Evolutionary conservation across 2,797 vertebrate genomes (phyloP).

Genomic region (Neoniphon sammara): DNA sequence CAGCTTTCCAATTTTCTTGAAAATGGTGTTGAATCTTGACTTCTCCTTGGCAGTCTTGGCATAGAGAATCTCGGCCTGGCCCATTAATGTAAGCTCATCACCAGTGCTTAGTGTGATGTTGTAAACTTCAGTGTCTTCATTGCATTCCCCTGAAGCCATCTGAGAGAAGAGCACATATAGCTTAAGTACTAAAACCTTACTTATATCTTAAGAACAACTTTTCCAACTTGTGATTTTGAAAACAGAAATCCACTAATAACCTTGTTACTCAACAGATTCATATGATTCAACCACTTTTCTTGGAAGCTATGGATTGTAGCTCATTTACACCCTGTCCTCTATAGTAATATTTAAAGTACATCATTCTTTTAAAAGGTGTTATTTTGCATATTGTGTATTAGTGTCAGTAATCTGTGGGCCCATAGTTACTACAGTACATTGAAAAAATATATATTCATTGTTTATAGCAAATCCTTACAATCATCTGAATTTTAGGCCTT

Average conservation of each 20-base stretch:
- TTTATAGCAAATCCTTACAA: too few species aligned
- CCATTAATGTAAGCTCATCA: slow-evolving; percentile 98
- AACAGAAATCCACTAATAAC: too few species aligned
- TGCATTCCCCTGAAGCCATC: slow-evolving; percentile 98
- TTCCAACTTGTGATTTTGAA: background rate
- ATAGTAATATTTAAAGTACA: too few species aligned
- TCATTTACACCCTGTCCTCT: too few species aligned
- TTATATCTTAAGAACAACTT: too few species aligned
- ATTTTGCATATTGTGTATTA: background rate
- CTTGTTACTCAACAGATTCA: too few species aligned
- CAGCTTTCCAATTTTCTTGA: slow-evolving; percentile 97
- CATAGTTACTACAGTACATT: too few species aligned
- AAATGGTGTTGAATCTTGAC: slow-evolving; percentile 96
- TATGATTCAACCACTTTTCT: too few species aligned
- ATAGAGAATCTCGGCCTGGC: slow-evolving; percentile 98
- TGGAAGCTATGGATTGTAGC: too few species aligned
- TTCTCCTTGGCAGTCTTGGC: slow-evolving; percentile 96
- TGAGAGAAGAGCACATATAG: slow-evolving; percentile 67
- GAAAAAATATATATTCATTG: too few species aligned
- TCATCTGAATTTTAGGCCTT: too few species aligned
- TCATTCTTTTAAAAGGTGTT: background rate
- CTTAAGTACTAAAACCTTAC: background rate
- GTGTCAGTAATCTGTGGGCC: too few species aligned
- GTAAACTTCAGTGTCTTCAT: slow-evolving; percentile 98
- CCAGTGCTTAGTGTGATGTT: slow-evolving; percentile 96